These are phyloP conservation scores for Drosophila melanogaster DNA, from an alignment of 1,140 invertebrate species.

Conservation along the genomic window Release_6_plus_ISO1_MT NT_033779.5:7299001-7299500, in stretches of 20 bases:
- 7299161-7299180: slow-evolving; percentile 78
- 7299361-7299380: slow-evolving; percentile 66
- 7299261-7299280: slow-evolving; percentile 79
- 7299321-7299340: slow-evolving; percentile 22
- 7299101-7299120: slow-evolving; percentile 80
- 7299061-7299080: slow-evolving; percentile 63
- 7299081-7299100: slow-evolving; percentile 42
- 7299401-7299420: slow-evolving; percentile 67
- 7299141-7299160: slow-evolving; percentile 83
- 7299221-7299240: slow-evolving; percentile 51
- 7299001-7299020: slow-evolving; percentile 46
- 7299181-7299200: slow-evolving; percentile 73
- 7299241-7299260: slow-evolving; percentile 82
- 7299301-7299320: slow-evolving; percentile 48
- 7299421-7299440: slow-evolving; percentile 20
- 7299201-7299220: slow-evolving; percentile 63
- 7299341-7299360: slow-evolving; percentile 23
- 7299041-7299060: slow-evolving; percentile 63
- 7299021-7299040: slow-evolving; percentile 58
- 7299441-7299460: slow-evolving; percentile 64
- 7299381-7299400: slow-evolving; percentile 78
- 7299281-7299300: slow-evolving; percentile 13
- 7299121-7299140: slow-evolving; percentile 82
- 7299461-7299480: neutral
- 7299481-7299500: neutral